A percentile compares a stretch with the other conserved stretches of the same genome.
Evolutionary conservation across 2,888 invertebrate genomes (phyloP).

Genomic region (Torymus aiolomorphi): DNA sequence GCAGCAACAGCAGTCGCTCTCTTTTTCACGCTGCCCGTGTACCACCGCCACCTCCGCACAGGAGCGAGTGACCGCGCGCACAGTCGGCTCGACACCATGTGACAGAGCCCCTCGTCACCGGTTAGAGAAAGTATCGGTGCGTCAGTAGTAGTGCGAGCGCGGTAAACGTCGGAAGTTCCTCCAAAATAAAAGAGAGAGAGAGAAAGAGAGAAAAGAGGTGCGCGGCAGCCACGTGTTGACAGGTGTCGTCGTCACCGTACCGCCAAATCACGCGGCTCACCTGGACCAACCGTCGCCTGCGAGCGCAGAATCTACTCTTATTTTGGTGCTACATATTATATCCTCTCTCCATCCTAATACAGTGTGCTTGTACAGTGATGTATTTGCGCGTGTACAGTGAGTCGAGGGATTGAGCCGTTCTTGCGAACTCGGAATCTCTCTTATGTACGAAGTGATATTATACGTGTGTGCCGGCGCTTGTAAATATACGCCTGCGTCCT

Average conservation of each 20-base stretch:
- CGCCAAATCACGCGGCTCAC: background rate
- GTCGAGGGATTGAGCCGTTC: too few species aligned
- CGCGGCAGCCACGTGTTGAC: background rate
- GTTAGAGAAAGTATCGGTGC: constrained; percentile 4
- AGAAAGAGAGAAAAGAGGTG: background rate
- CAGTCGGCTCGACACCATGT: constrained; percentile 47
- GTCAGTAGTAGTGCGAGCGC: background rate
- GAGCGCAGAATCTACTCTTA: too few species aligned
- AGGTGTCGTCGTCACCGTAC: background rate
- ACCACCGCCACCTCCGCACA: too few species aligned
- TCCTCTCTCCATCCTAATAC: too few species aligned
- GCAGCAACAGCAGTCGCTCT: background rate
- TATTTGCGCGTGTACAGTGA: too few species aligned
- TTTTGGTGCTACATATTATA: too few species aligned
- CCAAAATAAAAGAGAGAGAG: constrained; percentile 45
- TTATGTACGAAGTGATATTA: too few species aligned
- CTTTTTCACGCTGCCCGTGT: background rate
- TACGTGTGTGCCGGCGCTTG: background rate
- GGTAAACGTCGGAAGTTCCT: constrained; percentile 28
- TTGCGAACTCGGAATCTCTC: too few species aligned
- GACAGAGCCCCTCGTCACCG: constrained; percentile 24
- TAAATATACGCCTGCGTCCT: background rate
- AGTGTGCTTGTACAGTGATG: too few species aligned
- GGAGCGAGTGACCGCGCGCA: constrained; percentile 27
- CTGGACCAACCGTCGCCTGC: too few species aligned